Percentiles rank a stretch among this genome's conserved stretches.
Conservation (phyloP, 2,113 vertebrate genomes). For the human region GRCh38 chr2:123376001-123376500, state of each 20-base stretch:
- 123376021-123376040: no score
- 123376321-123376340: background rate
- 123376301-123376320: no score
- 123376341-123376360: background rate
- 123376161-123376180: background rate
- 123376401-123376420: background rate
- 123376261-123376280: background rate
- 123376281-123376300: background rate
- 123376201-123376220: background rate
- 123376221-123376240: background rate
- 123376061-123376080: background rate
- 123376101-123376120: background rate
- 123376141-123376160: background rate
- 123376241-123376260: background rate
- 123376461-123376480: background rate
- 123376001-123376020: background rate
- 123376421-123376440: background rate
- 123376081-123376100: background rate
- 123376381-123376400: background rate
- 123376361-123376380: background rate
- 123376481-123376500: background rate
- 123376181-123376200: accelerated
- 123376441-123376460: background rate
- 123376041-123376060: background rate
- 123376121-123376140: background rate